Percentiles rank a stretch among this genome's conserved stretches.
Conservation (phyloP, 2,113 vertebrate species). For the Brienomyrus brachyistius region DNA sequence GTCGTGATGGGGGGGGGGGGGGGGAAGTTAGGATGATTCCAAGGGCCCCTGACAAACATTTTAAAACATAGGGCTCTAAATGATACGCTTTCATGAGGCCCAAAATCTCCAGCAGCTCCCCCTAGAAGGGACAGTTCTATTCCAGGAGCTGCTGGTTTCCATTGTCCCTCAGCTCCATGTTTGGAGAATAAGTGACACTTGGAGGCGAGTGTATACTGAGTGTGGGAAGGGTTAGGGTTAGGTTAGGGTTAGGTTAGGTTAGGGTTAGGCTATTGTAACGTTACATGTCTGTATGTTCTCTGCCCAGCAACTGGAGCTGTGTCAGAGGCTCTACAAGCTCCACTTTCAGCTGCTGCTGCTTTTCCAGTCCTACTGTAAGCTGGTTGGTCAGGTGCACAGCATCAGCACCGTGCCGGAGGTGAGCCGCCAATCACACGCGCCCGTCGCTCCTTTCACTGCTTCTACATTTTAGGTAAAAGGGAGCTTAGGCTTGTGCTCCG, state of each 20-base stretch:
- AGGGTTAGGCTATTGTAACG: not conserved
- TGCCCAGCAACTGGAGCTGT: slow-evolving; percentile 90
- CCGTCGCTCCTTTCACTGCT: not conserved
- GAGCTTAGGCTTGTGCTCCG: not conserved
- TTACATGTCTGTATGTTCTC: slow-evolving; percentile 18
- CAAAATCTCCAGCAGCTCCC: too few species aligned
- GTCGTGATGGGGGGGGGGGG: not conserved
- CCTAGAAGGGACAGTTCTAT: not conserved
- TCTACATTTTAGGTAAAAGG: not conserved
- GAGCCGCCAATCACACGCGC: slow-evolving; percentile 14
- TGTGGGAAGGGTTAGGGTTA: not conserved
- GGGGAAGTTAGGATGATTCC: not conserved
- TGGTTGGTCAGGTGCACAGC: slow-evolving; percentile 92
- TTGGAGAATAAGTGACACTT: not conserved
- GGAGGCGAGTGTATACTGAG: not conserved
- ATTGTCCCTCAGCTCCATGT: not conserved
- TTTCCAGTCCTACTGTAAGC: slow-evolving; percentile 97
- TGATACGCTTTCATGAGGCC: too few species aligned
- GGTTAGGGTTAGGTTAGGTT: too few species aligned
- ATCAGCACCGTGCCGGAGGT: slow-evolving; percentile 96
- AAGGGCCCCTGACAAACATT: not conserved
- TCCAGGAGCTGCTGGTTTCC: not conserved
- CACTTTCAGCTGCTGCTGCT: slow-evolving; percentile 97
- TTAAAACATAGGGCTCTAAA: not conserved
- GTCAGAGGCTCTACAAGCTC: slow-evolving; percentile 94